Evolutionary conservation across 2,888 invertebrate species (phyloP).

Genomic region (Diplolepis rosae): DNA sequence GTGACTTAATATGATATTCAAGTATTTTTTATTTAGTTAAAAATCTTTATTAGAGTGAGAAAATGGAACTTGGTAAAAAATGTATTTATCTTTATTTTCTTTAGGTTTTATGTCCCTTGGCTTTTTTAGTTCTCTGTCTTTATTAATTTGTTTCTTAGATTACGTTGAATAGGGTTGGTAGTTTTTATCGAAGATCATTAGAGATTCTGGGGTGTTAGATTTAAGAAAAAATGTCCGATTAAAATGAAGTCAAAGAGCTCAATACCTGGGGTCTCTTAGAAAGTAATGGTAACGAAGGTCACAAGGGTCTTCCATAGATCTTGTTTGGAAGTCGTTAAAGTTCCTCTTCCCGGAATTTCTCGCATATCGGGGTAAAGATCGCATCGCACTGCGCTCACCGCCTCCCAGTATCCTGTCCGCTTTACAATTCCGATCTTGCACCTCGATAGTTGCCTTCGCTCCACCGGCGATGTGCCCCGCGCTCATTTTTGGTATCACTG

Average conservation of each 20-base stretch:
- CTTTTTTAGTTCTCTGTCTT: too few species aligned
- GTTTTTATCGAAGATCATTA: not conserved
- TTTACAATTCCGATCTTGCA: constrained; percentile 73
- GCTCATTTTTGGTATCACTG: constrained; percentile 35
- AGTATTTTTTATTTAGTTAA: not conserved
- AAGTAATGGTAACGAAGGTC: constrained; percentile 65
- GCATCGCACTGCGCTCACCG: constrained; percentile 55
- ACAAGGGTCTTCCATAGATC: constrained; percentile 67
- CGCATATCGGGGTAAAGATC: constrained; percentile 68
- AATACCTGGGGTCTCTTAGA: constrained; percentile 39
- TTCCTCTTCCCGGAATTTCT: constrained; percentile 71
- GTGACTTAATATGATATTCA: constrained; percentile 23
- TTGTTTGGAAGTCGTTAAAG: constrained; percentile 72
- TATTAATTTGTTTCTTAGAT: too few species aligned
- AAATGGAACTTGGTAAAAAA: not conserved
- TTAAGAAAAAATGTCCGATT: not conserved
- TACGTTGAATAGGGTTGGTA: not conserved
- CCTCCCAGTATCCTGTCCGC: constrained; percentile 66
- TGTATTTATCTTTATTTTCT: too few species aligned
- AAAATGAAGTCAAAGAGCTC: constrained; percentile 28
- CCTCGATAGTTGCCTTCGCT: constrained; percentile 66
- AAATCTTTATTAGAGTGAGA: not conserved
- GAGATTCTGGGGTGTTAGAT: not conserved
- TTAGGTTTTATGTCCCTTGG: too few species aligned
- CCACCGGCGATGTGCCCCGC: too few species aligned